Conservation (phyloP, 2,113 vertebrate species). For the Callochromis pleurospilus region DNA sequence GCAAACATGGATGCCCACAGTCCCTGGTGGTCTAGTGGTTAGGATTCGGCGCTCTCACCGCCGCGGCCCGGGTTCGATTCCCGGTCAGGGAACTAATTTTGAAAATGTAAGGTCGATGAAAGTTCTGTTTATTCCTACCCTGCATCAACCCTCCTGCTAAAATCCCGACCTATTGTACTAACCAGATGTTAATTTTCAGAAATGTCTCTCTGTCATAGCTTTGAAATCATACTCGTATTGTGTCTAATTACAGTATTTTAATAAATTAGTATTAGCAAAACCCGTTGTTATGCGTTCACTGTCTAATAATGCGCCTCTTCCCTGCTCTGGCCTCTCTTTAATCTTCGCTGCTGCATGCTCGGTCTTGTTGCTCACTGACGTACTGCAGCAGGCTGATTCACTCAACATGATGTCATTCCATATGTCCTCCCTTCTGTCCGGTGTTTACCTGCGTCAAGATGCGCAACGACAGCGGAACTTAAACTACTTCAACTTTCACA, state of each 20-base stretch:
- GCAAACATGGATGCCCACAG: rapidly evolving
- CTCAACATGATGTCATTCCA: conserved; percentile 55
- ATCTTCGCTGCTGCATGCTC: background rate
- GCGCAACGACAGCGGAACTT: background rate
- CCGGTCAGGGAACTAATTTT: conserved; percentile 28
- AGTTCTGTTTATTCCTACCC: background rate
- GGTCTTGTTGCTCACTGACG: conserved; percentile 32
- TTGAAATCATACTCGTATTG: background rate
- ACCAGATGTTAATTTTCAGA: background rate
- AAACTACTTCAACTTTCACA: background rate
- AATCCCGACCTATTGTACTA: background rate
- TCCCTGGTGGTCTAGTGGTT: conserved; percentile 61
- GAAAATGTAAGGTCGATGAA: background rate
- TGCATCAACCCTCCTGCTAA: background rate
- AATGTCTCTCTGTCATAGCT: background rate
- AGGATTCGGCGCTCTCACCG: conserved; percentile 68
- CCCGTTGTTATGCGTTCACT: background rate
- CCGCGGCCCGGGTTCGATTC: conserved; percentile 62
- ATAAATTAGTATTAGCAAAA: background rate
- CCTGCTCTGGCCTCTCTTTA: background rate
- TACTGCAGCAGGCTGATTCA: conserved; percentile 10
- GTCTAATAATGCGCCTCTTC: background rate
- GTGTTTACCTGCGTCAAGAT: background rate
- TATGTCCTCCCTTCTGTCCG: conserved; percentile 41
- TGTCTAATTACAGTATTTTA: background rate